Base-by-base conservation (phyloP, 92 coral and sea anemone genomes). In the Muricea muricata region DNA sequence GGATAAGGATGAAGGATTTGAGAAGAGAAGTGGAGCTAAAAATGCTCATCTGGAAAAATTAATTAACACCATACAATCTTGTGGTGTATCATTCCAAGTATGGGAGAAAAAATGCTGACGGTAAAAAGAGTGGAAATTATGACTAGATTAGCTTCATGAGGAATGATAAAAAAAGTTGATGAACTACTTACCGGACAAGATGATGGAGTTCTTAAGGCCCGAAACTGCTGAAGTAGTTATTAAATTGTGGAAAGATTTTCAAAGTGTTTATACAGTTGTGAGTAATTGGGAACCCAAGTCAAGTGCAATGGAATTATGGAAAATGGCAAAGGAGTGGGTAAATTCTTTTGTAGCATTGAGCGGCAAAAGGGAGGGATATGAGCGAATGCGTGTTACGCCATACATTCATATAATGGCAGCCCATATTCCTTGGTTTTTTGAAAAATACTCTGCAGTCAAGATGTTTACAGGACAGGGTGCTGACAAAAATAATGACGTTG, bases 391-490 rank as follows among this genome's bases (percentile, higher is more conserved):
- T 24, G 86, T 91, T 0, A 91, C 92, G 3, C 94, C 89, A 0
- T 89, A 89, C 67, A 85, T 81, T 82, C 92, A 82, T 52, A 86
- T 89, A 34, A 42, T 85, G 88, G 86, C 75, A 8, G 86, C 74
- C 39, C 90, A 89, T 65, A 83, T 91, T 30, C 94, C 92, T 50
- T 67, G 69, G 80, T 91, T 91, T 46, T 68, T 91, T 2, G 45
- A 85, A 75, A 14, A 48, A 35, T 77, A 63, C 35, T 63, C 73
- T 35, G 55, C 90, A 37, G 78, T 91, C 0, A 91, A 91, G 47
- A 41, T 74, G 32, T 91, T 91, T 47, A 88, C 91, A 4, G 89
- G 89, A 23, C 94, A 91, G 50, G 94, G 91, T 17, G 90, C 85
- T 1, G 92, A 87, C 8, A 88, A 84, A 48, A 85, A 91, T 39